Conservation (phyloP, 1,140 invertebrate species). For the Pissodes strobi region DNA sequence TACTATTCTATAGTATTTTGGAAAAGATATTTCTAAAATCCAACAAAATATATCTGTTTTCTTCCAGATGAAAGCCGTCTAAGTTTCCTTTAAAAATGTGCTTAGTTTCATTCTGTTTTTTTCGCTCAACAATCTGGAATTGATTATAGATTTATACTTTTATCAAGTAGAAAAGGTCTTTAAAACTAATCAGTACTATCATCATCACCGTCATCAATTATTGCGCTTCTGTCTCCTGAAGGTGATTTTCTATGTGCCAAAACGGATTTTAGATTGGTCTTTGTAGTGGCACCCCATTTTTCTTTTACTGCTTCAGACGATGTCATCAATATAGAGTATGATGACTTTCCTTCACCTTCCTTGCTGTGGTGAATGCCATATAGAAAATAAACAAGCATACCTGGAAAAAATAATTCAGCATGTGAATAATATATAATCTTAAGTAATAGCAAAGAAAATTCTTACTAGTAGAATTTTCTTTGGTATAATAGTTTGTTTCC, state of each 20-base stretch:
- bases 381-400: conserved; percentile 83
- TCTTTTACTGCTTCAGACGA: conserved; percentile 66
- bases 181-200: conserved; percentile 42
- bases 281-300: conserved; percentile 64
- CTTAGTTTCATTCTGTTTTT: neutral
- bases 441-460: too few species aligned
- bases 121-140: too few species aligned
- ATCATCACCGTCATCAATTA: conserved; percentile 52
- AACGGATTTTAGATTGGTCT: conserved; percentile 54
- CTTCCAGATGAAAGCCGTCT: too few species aligned
- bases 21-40: too few species aligned
- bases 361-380: conserved; percentile 90
- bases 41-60: too few species aligned
- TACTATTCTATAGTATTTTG: too few species aligned
- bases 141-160: neutral
- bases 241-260: conserved; percentile 50
- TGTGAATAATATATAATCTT: neutral
- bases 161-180: neutral
- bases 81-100: neutral
- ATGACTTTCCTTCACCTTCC: conserved; percentile 66
- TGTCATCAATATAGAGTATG: conserved; percentile 70
- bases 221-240: conserved; percentile 48
- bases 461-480: too few species aligned
- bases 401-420: conserved; percentile 59
- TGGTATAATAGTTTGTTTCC: too few species aligned